phyloP scores from a whole-genome alignment of 2,113 vertebrate genomes.

The Myiozetetes cayanensis region DNA sequence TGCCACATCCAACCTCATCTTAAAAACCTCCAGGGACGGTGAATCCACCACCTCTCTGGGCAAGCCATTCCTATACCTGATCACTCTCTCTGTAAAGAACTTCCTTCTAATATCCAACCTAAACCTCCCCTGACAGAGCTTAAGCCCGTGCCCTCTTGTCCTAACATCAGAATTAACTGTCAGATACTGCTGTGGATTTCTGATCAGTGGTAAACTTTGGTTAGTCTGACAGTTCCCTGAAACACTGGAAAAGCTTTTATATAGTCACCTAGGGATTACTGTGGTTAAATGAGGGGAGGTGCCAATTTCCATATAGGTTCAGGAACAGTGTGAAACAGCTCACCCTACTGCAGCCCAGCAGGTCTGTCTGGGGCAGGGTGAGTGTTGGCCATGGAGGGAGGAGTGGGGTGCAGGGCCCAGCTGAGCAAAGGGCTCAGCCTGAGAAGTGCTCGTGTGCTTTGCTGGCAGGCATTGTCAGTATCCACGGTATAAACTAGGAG shows the following conservation, averaged over 20 bases:
- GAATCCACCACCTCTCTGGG: too few relatives aligned
- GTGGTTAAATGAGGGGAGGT: neutral
- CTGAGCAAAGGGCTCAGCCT: neutral
- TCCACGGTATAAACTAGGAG: neutral
- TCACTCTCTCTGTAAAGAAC: too few relatives aligned
- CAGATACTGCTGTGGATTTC: neutral
- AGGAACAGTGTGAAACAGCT: neutral
- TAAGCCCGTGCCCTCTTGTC: too few relatives aligned
- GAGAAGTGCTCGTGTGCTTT: accelerated
- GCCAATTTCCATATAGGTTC: neutral
- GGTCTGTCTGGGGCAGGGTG: accelerated
- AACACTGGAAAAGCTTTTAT: neutral
- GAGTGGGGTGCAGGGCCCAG: neutral
- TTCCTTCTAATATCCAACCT: too few relatives aligned
- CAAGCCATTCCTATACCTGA: too few relatives aligned
- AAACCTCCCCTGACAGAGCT: too few relatives aligned
- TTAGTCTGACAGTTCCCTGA: neutral
- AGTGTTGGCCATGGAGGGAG: neutral
- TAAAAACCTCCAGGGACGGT: too few relatives aligned
- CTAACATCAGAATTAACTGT: neutral
- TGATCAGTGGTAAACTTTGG: neutral
- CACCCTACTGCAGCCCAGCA: accelerated
- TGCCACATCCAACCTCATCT: too few relatives aligned
- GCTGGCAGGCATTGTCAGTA: accelerated
- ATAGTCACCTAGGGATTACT: neutral